Base-by-base conservation (phyloP, 2,888 invertebrate genomes). In the Drosophila ustulata region DNA sequence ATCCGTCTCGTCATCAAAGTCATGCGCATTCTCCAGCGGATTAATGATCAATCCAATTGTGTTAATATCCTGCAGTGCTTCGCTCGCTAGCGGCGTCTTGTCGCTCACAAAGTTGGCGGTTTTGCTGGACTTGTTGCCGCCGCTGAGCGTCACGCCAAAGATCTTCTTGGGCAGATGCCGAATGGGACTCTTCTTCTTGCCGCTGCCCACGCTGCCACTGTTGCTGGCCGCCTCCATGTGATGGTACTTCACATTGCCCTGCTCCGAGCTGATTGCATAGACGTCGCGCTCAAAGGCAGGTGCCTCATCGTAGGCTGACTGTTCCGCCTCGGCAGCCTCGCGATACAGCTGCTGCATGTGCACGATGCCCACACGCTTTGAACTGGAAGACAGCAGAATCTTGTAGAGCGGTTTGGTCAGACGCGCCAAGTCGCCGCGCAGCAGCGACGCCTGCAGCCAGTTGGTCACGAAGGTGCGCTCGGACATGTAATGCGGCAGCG, bases 181-280 rank as follows among this genome's bases (percentile, higher is more conserved):
- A 43, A 92, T 92, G 0, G 92, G 93, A 68, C 92, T 92, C 18
- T 91, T 91, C 69, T 92, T 93, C 63, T 92, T 92, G 62, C 82
- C 88, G 25, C 51, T 43, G 26, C 41, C 45, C 30, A 30, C 25
- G 41, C 57, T 52, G 32, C 46, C 55, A 2, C 55, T 57, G 3
- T 75, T 74, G 7, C 86, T 82, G 2, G 88, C 75, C 55, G 91
- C 91, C 65, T 91, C 90, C 88, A 89, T 87, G 53, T 88, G 89
- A 73, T 92, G 92, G 57, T 93, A 92, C 65, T 92, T 95, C 4
- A 97, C 95, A 80, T 96, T 96, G 1, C 97, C 97, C 80, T 96
- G 96, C 30, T 96, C 96, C 47, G 95, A 96, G 86, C 96, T 96
- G 46, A 97, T 96, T 0, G 97, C 97, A 87, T 96, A 96, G 11